Conservation (phyloP, 2,888 invertebrate genomes). For the Octodonta nipae region DNA sequence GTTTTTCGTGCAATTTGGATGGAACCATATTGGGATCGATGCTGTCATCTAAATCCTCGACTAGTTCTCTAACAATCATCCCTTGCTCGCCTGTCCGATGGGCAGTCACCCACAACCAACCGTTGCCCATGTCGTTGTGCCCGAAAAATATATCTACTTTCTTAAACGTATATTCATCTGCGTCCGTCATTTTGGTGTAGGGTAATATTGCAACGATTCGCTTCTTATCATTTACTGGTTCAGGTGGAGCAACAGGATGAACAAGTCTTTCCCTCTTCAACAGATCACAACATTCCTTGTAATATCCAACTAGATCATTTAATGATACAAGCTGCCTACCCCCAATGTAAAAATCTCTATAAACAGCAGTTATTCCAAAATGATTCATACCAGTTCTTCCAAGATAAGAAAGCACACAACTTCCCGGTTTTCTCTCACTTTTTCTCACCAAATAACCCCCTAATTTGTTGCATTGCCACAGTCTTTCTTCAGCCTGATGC, state of each 20-base stretch:
- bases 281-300: conserved; percentile 87
- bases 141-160: conserved; percentile 94
- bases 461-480: conserved; percentile 70
- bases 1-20: conserved; percentile 88
- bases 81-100: conserved; percentile 91
- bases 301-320: conserved; percentile 88
- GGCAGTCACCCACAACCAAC: conserved; percentile 95
- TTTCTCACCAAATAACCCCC: conserved; percentile 90
- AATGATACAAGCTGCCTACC: conserved; percentile 92
- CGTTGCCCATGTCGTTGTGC: conserved; percentile 94
- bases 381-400: conserved; percentile 92
- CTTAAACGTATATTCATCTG: conserved; percentile 87
- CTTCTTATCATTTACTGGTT: conserved; percentile 93
- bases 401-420: conserved; percentile 87
- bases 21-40: conserved; percentile 98
- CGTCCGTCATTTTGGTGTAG: conserved; percentile 93
- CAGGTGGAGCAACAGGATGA: conserved; percentile 86
- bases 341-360: conserved; percentile 94
- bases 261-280: conserved; percentile 81
- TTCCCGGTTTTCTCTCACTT: conserved; percentile 91
- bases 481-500: conserved; percentile 79
- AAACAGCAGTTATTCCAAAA: conserved; percentile 93
- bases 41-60: conserved; percentile 81
- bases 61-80: conserved; percentile 87
- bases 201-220: conserved; percentile 90